Base-by-base conservation (phyloP, 1,140 invertebrate genomes). In the Tetramorium simillimum region DNA sequence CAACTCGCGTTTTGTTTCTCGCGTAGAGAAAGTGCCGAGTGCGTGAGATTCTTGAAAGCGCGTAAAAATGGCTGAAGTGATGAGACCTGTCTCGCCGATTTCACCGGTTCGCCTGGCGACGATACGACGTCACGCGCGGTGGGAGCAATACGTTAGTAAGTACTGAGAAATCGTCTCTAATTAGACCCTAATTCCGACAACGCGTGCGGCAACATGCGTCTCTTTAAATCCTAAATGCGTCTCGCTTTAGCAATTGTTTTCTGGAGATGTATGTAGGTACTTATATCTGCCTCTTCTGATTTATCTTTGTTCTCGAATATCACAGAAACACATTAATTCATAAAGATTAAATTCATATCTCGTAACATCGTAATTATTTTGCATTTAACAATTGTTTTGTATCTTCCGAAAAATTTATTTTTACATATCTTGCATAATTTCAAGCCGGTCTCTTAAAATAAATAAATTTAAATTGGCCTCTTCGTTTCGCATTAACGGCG, bases 61-160 rank as follows among this genome's bases (percentile, higher is more conserved):
- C 9, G 56, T 14, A 70, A 69, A 84, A 40, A 91, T 90, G 87
- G 77, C 87, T 21, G 84, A 89, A 12, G 62, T 82, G 77, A 86
- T 72, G 86, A 93, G 91, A 58, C 70, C 91, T 67, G 87, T 87
- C 65, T 90, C 92, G 40, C 91, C 92, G 69, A 91, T 92, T 58
- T 78, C 87, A 70, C 89, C 89, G 53, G 75, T 72, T 89, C 93
- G 89, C 84, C 88, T 92, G 91, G 91, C 90, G 33, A 94, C 92
- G 24, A 92, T 92, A 76, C 87, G 88, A 87, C 91, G 87, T 72
- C 92, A 94, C 24, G 88, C 88, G 58, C 84, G 76, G 49, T 94
- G 92, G 92, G 93, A 94, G 84, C 87, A 87, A 81, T 91, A 93
- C 60, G 87, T 92, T 65, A 93, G 93, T 94, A 88, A 94, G 93